These are phyloP conservation scores for Ancistrus triradiatus DNA, from an alignment of 2,113 vertebrate species.

Conservation along the genomic window DNA sequence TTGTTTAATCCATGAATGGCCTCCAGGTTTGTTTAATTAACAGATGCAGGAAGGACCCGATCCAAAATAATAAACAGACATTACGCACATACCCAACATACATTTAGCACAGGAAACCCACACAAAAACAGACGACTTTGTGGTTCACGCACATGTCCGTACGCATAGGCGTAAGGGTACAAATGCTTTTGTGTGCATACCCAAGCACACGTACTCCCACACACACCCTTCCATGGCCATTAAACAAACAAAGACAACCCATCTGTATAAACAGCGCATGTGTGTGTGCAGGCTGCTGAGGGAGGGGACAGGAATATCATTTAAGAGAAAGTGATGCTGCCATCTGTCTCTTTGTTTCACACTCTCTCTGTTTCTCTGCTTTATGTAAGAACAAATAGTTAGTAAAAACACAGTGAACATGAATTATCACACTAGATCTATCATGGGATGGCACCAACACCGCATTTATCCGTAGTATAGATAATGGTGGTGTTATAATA, in stretches of 20 bases:
- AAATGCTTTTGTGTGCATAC: constrained; percentile 31
- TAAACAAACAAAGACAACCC: constrained; percentile 36
- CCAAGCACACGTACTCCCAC: background rate
- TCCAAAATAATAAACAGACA: constrained; percentile 38
- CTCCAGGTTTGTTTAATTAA: constrained; percentile 43
- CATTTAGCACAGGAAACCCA: constrained; percentile 35
- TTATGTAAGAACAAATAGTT: too few relatives aligned
- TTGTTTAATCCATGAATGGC: constrained; percentile 56
- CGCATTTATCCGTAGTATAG: too few relatives aligned
- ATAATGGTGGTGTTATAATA: too few relatives aligned
- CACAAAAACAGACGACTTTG: constrained; percentile 13
- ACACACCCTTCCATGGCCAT: constrained; percentile 30
- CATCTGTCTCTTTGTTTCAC: constrained; percentile 15
- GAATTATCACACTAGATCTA: too few relatives aligned
- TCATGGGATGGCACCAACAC: too few relatives aligned
- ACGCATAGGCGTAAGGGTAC: constrained; percentile 12
- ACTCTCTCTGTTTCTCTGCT: background rate
- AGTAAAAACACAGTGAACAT: too few relatives aligned
- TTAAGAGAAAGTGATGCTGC: constrained; percentile 23
- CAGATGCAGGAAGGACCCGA: constrained; percentile 24
- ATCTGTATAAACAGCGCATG: constrained; percentile 49
- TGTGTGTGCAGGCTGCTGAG: constrained; percentile 2
- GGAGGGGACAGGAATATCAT: constrained; percentile 9
- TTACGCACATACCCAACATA: constrained; percentile 22
- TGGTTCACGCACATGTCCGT: constrained; percentile 4